These are phyloP conservation scores for Ceratoteleas bidentatus DNA, from an alignment of 1,140 invertebrate genomes.

Conservation along the genomic window DNA sequence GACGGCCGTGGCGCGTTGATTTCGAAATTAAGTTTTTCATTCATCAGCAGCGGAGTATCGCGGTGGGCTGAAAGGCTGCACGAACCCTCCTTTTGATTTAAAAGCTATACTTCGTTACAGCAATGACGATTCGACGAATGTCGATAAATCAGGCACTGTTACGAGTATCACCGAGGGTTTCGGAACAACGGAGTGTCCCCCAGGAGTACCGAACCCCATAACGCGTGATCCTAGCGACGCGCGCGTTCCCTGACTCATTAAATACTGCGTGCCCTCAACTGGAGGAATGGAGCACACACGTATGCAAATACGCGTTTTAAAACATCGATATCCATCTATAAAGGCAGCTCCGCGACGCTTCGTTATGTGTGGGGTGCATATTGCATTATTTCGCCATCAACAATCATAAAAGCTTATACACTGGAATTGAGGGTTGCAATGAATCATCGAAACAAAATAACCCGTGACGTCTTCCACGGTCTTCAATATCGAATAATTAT, in stretches of 20 bases:
- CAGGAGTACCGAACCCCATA: conserved; percentile 62
- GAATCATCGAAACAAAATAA: no score
- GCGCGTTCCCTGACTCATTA: conserved; percentile 77
- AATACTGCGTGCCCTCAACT: conserved; percentile 70
- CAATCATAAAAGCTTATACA: no score
- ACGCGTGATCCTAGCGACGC: conserved; percentile 61
- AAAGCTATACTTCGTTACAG: conserved; percentile 71
- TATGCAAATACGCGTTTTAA: no score
- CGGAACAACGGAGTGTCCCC: conserved; percentile 62
- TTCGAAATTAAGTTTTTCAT: conserved; percentile 66
- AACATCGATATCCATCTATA: no score
- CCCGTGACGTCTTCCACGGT: no score
- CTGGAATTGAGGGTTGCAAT: no score
- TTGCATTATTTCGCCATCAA: conserved; percentile 77
- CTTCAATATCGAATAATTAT: no score
- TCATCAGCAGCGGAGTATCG: conserved; percentile 52
- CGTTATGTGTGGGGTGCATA: no score
- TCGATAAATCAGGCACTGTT: conserved; percentile 78
- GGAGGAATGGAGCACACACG: conserved; percentile 43
- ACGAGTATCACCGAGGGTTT: conserved; percentile 58
- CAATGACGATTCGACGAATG: conserved; percentile 74
- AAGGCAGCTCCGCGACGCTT: no score
- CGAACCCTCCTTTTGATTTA: conserved; percentile 69
- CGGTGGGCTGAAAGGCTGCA: conserved; percentile 52
- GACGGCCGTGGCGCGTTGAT: conserved; percentile 36